These are phyloP conservation scores for Pipistrellus kuhlii DNA, from an alignment of 2,797 vertebrate genomes.

Conservation along the genomic window DNA sequence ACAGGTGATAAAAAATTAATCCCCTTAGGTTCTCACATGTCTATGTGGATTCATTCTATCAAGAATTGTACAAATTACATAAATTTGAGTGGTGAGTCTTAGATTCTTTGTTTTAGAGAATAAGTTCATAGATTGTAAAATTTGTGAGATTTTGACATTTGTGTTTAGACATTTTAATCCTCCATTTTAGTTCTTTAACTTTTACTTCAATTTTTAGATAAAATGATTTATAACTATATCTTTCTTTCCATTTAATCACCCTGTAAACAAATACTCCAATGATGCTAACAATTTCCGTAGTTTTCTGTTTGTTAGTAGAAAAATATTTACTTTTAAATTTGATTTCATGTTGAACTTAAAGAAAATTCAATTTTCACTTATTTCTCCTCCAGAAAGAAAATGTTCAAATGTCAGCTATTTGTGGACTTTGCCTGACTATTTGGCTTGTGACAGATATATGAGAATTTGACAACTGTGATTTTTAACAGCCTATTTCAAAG, in stretches of 20 bases:
- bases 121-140: not conserved
- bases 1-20: constrained; percentile 54
- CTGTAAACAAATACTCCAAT: not conserved
- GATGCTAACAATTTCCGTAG: not conserved
- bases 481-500: constrained; percentile 62
- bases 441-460: constrained; percentile 43
- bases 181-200: not conserved
- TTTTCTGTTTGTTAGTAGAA: constrained; percentile 26
- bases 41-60: not conserved
- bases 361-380: constrained; percentile 25
- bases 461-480: constrained; percentile 53
- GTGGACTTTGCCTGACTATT: constrained; percentile 28
- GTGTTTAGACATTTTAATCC: not conserved
- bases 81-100: not conserved
- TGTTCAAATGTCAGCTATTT: constrained; percentile 52
- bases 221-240: not conserved
- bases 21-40: not conserved
- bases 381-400: constrained; percentile 44
- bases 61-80: not conserved
- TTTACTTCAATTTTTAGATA: not conserved
- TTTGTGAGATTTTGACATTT: not conserved
- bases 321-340: constrained; percentile 41
- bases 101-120: constrained; percentile 23
- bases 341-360: constrained; percentile 26
- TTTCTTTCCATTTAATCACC: not conserved